These are phyloP conservation scores for Chinchilla lanigera DNA, from an alignment of 2,113 vertebrate genomes.

Conservation along the genomic window DNA sequence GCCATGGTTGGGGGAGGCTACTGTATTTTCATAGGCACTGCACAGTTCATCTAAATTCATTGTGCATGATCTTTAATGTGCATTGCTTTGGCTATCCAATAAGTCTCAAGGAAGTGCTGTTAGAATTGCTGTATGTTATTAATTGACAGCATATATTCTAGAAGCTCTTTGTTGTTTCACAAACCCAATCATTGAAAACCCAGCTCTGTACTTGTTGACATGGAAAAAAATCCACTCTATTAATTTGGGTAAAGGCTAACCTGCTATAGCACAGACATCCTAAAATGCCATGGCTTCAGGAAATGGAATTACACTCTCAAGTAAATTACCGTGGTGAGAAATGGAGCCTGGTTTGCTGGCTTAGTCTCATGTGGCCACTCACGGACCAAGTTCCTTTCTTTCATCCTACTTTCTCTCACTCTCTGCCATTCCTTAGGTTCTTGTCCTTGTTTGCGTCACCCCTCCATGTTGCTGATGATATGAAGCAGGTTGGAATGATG, in stretches of 20 bases:
- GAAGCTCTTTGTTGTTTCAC: slow-evolving; percentile 47
- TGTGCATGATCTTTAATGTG: neutral
- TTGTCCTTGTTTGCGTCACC: neutral
- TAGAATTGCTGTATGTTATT: neutral
- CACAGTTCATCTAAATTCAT: slow-evolving; percentile 22
- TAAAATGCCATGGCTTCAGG: neutral
- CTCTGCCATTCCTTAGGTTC: neutral
- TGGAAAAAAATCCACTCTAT: neutral
- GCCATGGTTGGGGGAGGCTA: neutral
- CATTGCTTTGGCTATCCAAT: neutral
- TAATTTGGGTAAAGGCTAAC: neutral
- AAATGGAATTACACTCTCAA: neutral
- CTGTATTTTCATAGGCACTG: neutral
- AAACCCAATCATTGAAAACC: neutral
- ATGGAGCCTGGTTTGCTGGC: rapidly evolving
- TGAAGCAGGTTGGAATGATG: neutral
- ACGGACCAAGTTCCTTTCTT: neutral
- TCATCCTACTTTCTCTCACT: neutral
- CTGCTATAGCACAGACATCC: neutral
- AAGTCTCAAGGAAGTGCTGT: neutral
- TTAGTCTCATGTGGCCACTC: neutral
- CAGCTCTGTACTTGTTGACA: neutral
- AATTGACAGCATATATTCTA: slow-evolving; percentile 1
- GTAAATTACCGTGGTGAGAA: neutral
- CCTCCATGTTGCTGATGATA: neutral